Evolutionary conservation across 35 echinoderm and acorn worm genomes (phyloP).

Genomic region (Apostichopus californicus): DNA sequence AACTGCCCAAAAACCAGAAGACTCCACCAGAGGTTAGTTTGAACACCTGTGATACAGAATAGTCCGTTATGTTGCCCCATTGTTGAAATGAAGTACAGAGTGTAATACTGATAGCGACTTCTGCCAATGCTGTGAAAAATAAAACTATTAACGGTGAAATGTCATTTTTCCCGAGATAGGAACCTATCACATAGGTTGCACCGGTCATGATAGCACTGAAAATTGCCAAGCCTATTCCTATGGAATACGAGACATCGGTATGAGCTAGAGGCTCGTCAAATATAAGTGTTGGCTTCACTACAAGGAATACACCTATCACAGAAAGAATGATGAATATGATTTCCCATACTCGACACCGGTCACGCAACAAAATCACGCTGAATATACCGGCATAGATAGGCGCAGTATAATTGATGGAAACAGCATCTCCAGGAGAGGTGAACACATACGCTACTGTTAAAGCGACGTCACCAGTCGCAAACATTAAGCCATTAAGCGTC

Average conservation of each 20-base stretch:
- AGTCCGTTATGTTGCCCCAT: not conserved
- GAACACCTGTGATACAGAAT: not conserved
- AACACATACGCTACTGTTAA: not conserved
- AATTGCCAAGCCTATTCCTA: not conserved
- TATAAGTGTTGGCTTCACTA: not conserved
- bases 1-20: not conserved
- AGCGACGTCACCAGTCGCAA: not conserved
- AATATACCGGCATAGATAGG: not conserved
- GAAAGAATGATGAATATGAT: not conserved
- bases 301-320: not conserved
- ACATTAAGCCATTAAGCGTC: not conserved
- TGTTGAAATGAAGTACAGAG: not conserved
- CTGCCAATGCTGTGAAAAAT: not conserved
- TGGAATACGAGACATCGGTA: not conserved
- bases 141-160: not conserved
- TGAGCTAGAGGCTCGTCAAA: not conserved
- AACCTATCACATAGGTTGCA: not conserved
- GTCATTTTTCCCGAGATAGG: not conserved
- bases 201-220: not conserved
- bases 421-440: not conserved
- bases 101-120: not conserved
- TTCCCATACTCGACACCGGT: not conserved
- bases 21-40: not conserved
- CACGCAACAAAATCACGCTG: not conserved
- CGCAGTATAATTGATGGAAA: slow-evolving; percentile 1